Evolutionary conservation across 2,888 invertebrate genomes (phyloP), one percentile per base, ranked within the genome.

Genomic region (Coenonympha glycerion): DNA sequence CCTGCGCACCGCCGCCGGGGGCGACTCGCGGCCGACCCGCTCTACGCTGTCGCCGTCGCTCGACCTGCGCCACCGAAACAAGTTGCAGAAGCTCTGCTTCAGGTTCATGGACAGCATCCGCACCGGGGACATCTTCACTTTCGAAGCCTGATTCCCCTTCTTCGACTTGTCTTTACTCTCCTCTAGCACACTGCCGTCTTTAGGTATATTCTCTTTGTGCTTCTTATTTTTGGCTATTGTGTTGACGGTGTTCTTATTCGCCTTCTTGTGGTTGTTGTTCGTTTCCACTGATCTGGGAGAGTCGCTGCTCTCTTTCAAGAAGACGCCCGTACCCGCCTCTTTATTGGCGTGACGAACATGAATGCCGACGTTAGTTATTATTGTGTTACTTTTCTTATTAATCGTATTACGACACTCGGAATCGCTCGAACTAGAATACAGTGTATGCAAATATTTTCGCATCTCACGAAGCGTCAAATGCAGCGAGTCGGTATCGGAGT

Each of bases 381-480:
- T 67, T 65, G 86, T 64, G 73, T 84, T 77, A 72, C 80, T 76
- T 72, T 88, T 72, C 73, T 87, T 79, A 76, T 83, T 64, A 62
- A 88, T 63, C n/a, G 82, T 79, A 68, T 76, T 87, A 55, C 79
- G 75, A 58, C 79, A 80, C 64, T 85, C 87, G 0, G 92, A 92
- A 67, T 92, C 92, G 65, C 92, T 92, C 39, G 92, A 91, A 74
- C 92, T 92, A 26, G 94, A 93, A 73, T 95, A 95, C 34, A 95
- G 84, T 5, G 93, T 94, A 60, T 95, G 93, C 65, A 95, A 88
- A 74, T 94, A 95, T 66, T 93, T 93, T 57, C 94, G 90, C 69
- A 95, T 94, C 80, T 95, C 95, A 62, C 93, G 92, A 50, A 95
- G 79, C 6, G 95, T 95, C 91, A 95, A 92, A 73, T 95, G 95